Conservation (phyloP, 2,797 vertebrate genomes). For the Echeneis naucrates region DNA sequence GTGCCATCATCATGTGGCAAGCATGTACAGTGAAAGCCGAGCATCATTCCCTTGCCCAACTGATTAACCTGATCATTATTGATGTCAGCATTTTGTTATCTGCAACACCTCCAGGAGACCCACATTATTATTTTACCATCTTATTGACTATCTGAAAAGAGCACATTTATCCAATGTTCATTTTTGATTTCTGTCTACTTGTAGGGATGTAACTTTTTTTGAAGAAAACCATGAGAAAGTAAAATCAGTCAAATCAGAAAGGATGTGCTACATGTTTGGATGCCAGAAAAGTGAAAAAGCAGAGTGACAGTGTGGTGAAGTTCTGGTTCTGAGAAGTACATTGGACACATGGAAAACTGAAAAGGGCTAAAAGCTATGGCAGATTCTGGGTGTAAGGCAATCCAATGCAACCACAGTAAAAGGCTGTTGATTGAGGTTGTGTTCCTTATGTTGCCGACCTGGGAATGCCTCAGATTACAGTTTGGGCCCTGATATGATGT, state of each 20-base stretch:
- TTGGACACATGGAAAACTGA: constrained; percentile 55
- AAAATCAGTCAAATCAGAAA: constrained; percentile 39
- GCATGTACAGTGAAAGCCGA: constrained; percentile 27
- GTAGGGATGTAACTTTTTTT: constrained; percentile 39
- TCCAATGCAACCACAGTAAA: constrained; percentile 70
- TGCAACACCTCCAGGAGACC: constrained; percentile 28
- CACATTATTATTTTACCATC: constrained; percentile 20
- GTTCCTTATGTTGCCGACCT: constrained; percentile 68
- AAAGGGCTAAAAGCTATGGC: constrained; percentile 57
- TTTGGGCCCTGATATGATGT: constrained; percentile 77
- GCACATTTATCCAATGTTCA: constrained; percentile 29
- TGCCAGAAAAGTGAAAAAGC: constrained; percentile 49
- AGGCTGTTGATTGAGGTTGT: constrained; percentile 73
- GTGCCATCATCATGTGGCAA: constrained; percentile 46
- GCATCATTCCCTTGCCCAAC: constrained; percentile 4
- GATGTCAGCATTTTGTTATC: constrained; percentile 48
- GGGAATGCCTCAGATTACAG: constrained; percentile 78
- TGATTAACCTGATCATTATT: constrained; percentile 45
- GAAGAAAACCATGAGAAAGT: constrained; percentile 24
- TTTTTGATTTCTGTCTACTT: constrained; percentile 36
- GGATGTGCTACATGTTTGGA: constrained; percentile 51
- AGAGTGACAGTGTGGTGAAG: constrained; percentile 47
- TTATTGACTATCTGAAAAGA: constrained; percentile 31
- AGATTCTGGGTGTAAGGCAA: constrained; percentile 56
- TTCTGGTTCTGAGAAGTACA: constrained; percentile 47